Evolutionary conservation across 2,888 invertebrate species (phyloP).

Genomic region (Eilema depressum): DNA sequence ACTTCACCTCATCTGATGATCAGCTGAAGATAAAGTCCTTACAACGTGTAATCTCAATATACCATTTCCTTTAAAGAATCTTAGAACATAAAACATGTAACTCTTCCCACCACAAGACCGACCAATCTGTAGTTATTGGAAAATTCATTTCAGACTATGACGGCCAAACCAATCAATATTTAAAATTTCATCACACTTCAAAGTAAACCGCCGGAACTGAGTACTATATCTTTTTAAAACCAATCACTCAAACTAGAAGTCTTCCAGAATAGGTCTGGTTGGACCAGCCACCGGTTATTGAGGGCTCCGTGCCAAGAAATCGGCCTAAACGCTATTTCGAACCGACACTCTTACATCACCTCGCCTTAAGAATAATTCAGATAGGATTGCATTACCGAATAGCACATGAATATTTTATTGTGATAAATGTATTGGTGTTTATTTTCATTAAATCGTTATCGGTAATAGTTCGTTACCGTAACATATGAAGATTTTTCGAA

Average conservation of each 20-base stretch:
- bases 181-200: not conserved
- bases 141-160: not conserved
- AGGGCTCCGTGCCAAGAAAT: conserved; percentile 73
- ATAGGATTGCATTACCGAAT: conserved; percentile 58
- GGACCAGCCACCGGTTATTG: conserved; percentile 56
- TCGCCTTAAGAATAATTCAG: conserved; percentile 66
- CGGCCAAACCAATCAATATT: not conserved
- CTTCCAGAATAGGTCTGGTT: conserved; percentile 49
- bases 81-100: not conserved
- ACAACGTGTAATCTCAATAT: too few relatives aligned
- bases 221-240: conserved; percentile 23
- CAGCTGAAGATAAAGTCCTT: too few relatives aligned
- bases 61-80: not conserved
- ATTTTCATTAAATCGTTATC: conserved; percentile 13
- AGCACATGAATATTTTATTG: conserved; percentile 41
- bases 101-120: not conserved
- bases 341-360: conserved; percentile 59
- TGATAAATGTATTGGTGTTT: conserved; percentile 18
- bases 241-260: conserved; percentile 37
- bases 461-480: too few relatives aligned
- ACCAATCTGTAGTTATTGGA: not conserved
- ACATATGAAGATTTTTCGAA: too few relatives aligned
- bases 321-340: conserved; percentile 71
- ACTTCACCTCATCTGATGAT: too few relatives aligned
- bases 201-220: conserved; percentile 2